Evolutionary conservation across 2,113 vertebrate species (phyloP).

Genomic region (Alces alces): DNA sequence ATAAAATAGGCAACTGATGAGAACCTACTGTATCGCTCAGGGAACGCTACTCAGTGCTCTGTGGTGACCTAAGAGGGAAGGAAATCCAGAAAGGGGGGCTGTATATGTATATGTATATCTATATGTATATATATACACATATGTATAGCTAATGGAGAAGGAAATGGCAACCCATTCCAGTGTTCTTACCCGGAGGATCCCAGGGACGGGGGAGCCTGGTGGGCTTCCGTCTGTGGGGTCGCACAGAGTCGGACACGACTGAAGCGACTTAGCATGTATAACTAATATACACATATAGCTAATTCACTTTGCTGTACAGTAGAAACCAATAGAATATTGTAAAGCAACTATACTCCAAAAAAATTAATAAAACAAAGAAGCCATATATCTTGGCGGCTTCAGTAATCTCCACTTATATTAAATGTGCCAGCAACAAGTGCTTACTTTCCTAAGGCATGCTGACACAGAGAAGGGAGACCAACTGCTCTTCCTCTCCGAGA

Average conservation of each 20-base stretch:
- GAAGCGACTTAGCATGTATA: too few relatives aligned
- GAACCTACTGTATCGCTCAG: not conserved
- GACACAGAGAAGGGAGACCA: not conserved
- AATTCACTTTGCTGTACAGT: not conserved
- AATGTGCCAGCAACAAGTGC: not conserved
- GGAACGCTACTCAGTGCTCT: not conserved
- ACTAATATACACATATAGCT: not conserved
- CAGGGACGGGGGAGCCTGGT: too few relatives aligned
- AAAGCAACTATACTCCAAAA: not conserved
- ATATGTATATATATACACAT: too few relatives aligned
- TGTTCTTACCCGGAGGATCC: too few relatives aligned
- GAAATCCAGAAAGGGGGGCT: not conserved
- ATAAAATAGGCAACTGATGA: not conserved
- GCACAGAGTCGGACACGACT: too few relatives aligned
- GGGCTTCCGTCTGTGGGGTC: too few relatives aligned
- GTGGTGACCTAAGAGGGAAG: not conserved
- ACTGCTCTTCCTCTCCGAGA: not conserved
- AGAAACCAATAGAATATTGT: not conserved
- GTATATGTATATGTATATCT: too few relatives aligned
- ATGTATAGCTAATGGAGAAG: too few relatives aligned
- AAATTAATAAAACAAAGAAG: not conserved
- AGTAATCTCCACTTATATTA: not conserved
- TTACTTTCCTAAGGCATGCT: not conserved
- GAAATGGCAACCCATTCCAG: too few relatives aligned
- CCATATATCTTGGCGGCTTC: not conserved